phyloP scores from a whole-genome alignment of 2,797 vertebrate species.

The Labroides dimidiatus region DNA sequence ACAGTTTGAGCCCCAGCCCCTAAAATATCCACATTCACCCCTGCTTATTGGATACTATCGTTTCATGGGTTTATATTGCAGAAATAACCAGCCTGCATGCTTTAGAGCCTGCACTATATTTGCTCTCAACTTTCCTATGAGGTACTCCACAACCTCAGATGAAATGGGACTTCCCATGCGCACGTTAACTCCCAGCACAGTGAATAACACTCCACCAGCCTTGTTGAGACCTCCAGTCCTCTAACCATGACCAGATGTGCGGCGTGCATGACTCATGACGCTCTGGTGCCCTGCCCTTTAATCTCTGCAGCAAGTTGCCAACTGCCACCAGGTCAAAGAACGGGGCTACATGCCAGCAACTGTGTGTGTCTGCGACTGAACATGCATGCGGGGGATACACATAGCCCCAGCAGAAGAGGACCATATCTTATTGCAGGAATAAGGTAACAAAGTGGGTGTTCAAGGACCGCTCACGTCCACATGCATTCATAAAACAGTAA shows the following conservation, averaged over 20 bases:
- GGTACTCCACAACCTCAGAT: not conserved
- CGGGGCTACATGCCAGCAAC: slow-evolving; percentile 1
- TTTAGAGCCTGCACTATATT: not conserved
- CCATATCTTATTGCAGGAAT: not conserved
- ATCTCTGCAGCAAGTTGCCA: slow-evolving; percentile 64
- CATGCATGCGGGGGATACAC: not conserved
- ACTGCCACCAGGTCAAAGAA: slow-evolving; percentile 59
- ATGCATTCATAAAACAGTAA: not conserved
- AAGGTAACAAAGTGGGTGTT: slow-evolving; percentile 20
- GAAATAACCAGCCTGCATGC: not conserved
- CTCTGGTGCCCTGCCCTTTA: slow-evolving; percentile 64
- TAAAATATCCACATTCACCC: not conserved
- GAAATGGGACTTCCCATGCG: slow-evolving; percentile 5
- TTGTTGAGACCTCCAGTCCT: slow-evolving; percentile 35
- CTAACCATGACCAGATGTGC: slow-evolving; percentile 68
- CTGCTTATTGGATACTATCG: not conserved
- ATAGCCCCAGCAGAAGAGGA: not conserved
- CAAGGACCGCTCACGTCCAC: slow-evolving; percentile 17
- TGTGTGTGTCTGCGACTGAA: not conserved
- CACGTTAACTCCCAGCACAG: slow-evolving; percentile 11
- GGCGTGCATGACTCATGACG: slow-evolving; percentile 55
- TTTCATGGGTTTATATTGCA: not conserved
- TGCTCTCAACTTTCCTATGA: not conserved
- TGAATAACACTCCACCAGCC: slow-evolving; percentile 13
- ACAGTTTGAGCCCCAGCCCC: not conserved